Evolutionary conservation across 1,140 invertebrate genomes (phyloP), one percentile per base, ranked within the genome.

Genomic region (Macrotrachela quadricornifera): DNA sequence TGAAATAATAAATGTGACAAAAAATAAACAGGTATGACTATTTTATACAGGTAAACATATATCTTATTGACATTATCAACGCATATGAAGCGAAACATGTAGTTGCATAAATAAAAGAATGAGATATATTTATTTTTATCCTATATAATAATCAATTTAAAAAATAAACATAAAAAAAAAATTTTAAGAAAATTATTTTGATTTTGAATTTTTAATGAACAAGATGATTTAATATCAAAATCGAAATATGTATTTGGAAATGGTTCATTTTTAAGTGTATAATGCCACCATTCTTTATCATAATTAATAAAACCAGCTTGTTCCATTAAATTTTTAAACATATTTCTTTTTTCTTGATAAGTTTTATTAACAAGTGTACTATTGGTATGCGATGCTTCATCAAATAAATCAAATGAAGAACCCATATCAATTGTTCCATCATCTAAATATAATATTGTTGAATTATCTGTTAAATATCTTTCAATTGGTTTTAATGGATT

Each of bases 231-330:
- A n/a, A 48, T 48, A 30, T 36, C 6, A 48, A 48, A 48, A 48
- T 48, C 46, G 36, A 48, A 48, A 38, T 48, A 48, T 48, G 46
- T 48, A 15, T 48, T 21, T 37, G 46, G 46, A 36, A 48, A 48
- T n/a, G 46, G 46, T 36, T 48, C 46, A 36, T 48, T 36, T 48
- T 48, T 48, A 30, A 48, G n/a, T 12, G 46, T 48, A 36, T 36
- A 48, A 48, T 48, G 46, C 46, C 46, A 48, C 46, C 46, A 48
- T 48, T 48, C 46, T n/a, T 30, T n/a, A 12, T 48, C 46, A 48
- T 48, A 48, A 37, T 48, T 48, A 36, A 48, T 30, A 48, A 48
- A 48, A 48, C 46, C 46, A 48, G 21, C 36, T 38, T 48, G 11
- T n/a, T 48, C 46, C 46, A 48, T 48, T 3, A 48, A 0, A 36